These are phyloP conservation scores for Dicycla oo DNA, from an alignment of 2,888 invertebrate species.

Conservation along the genomic window DNA sequence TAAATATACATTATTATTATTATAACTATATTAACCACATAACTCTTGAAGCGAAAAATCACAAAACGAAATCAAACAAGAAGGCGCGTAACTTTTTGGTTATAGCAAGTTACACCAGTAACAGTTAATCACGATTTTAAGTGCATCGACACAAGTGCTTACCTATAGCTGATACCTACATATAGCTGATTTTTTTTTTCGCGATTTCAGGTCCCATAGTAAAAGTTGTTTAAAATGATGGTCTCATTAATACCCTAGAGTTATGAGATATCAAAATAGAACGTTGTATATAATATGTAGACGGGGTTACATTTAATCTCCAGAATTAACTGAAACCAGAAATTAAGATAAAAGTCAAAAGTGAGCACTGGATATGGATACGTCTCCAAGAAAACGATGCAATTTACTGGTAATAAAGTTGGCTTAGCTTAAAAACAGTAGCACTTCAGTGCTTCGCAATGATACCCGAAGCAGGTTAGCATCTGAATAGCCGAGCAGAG, in stretches of 20 bases:
- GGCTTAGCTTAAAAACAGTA: constrained; percentile 40
- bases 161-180: no score
- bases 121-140: constrained; percentile 14
- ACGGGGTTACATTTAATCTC: no score
- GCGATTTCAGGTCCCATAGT: no score
- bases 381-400: constrained; percentile 21
- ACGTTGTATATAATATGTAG: no score
- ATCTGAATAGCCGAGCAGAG: constrained; percentile 68
- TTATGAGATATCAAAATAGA: no score
- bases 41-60: background rate
- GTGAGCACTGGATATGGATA: background rate
- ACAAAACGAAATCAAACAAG: constrained; percentile 7
- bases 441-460: constrained; percentile 48
- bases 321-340: background rate
- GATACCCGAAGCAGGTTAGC: constrained; percentile 61
- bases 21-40: background rate
- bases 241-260: no score
- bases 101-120: constrained; percentile 3
- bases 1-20: no score
- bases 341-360: background rate
- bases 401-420: constrained; percentile 49
- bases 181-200: no score
- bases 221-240: no score
- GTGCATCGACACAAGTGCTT: constrained; percentile 20
- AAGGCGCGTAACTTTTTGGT: background rate